A percentile compares a stretch with the other conserved stretches of the same genome.
Evolutionary conservation across 2,888 invertebrate genomes (phyloP).

Genomic region (Melitaea athalia): DNA sequence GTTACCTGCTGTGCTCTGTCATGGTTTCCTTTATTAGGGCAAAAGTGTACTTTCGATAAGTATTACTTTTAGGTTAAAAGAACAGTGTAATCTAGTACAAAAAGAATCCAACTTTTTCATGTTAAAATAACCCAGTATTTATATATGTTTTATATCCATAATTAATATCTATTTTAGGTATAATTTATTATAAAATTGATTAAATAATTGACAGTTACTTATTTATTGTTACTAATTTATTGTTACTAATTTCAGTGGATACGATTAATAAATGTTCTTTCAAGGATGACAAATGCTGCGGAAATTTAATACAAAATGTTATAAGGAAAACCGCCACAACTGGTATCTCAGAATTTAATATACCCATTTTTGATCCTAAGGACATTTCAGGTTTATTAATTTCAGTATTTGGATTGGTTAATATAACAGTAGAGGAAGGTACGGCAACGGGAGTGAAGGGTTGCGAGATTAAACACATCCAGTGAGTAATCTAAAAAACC

Average conservation of each 20-base stretch:
- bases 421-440: constrained; percentile 33
- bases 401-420: constrained; percentile 28
- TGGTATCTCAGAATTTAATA: constrained; percentile 44
- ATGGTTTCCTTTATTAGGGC: too few species aligned
- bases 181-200: too few species aligned
- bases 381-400: constrained; percentile 31
- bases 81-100: too few species aligned
- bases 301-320: constrained; percentile 30
- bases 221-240: too few species aligned
- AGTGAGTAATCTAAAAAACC: constrained; percentile 20
- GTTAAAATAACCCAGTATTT: too few species aligned
- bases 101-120: too few species aligned
- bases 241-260: constrained; percentile 29
- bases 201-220: too few species aligned
- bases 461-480: constrained; percentile 31
- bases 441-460: constrained; percentile 28
- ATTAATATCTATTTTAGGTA: too few species aligned
- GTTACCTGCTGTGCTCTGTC: too few species aligned
- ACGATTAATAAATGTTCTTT: constrained; percentile 34
- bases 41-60: too few species aligned
- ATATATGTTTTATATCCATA: too few species aligned
- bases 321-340: constrained; percentile 44
- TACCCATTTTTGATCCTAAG: constrained; percentile 36
- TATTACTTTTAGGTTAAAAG: too few species aligned
- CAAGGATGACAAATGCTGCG: constrained; percentile 35